Evolutionary conservation across 1,140 invertebrate genomes (phyloP), one percentile per base, ranked within the genome.

Genomic region (Camponotus floridanus): DNA sequence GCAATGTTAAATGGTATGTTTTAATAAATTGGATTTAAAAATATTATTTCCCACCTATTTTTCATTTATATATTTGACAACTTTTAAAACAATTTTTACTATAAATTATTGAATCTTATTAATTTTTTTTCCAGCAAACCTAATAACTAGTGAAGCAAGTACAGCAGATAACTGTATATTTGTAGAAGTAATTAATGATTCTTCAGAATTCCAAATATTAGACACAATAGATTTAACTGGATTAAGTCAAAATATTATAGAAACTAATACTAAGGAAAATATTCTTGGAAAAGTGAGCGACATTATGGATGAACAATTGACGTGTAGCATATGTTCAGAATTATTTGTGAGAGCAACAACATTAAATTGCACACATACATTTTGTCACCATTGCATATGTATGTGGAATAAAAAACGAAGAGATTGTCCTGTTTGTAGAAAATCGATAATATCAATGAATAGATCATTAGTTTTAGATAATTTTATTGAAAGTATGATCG

Each of bases 251-350:
- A 88, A 83, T 31, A 71, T 74, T 15, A 3, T 79, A 36, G 42
- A 88, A 59, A 64, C 61, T 55, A 48, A 84, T 80, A 80, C 95
- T 5, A 95, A 95, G 76, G 93, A 96, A 51, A 94, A 91, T 18
- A 92, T 96, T 3, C 90, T 97, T 6, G 93, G 94, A 2, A 95
- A 96, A 89, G 96, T 97, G 48, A 95, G 94, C 33, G 93, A 96
- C 78, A 95, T 97, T n/a, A 96, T 98, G 95, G 97, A 98, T 87
- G 96, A 96, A 76, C 97, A 98, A 91, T 93, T 98, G 21, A 96
- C 97, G 76, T 98, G 98, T 92, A 96, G 96, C 76, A 97, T 98
- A 85, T 98, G 98, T 92, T 96, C 96, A 68, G 98, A 98, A 94
- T 93, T 98, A 1, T 97, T 98, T 93, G 95, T 98, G 0, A 95